phyloP scores from a whole-genome alignment of 1,140 invertebrate genomes.

The Trachymyrmex cornetzi region DNA sequence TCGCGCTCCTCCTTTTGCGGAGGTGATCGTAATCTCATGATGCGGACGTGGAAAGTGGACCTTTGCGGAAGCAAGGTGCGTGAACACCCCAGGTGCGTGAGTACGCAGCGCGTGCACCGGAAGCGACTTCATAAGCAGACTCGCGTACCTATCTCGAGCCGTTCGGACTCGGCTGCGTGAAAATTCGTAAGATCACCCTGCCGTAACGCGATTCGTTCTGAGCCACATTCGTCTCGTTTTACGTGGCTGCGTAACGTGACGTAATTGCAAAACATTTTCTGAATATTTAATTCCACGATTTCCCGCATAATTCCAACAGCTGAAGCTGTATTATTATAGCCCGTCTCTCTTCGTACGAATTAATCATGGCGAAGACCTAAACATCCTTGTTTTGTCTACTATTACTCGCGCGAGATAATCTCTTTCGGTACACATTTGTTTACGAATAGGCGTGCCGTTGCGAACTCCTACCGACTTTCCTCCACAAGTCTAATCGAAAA shows the following conservation, averaged over 20 bases:
- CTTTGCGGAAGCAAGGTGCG: constrained; percentile 80
- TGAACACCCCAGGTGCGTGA: constrained; percentile 74
- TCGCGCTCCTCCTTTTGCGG: neutral
- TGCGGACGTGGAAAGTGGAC: constrained; percentile 60
- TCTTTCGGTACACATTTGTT: neutral
- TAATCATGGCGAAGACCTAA: neutral
- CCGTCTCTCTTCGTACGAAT: neutral
- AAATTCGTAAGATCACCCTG: constrained; percentile 69
- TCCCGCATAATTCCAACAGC: neutral
- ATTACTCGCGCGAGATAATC: neutral
- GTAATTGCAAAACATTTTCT: neutral
- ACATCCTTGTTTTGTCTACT: neutral
- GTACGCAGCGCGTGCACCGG: constrained; percentile 60
- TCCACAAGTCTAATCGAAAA: neutral
- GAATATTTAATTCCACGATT: constrained; percentile 23
- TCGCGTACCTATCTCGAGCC: constrained; percentile 55
- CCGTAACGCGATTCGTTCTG: constrained; percentile 55
- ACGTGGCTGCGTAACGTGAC: constrained; percentile 2
- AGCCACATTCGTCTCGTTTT: neutral
- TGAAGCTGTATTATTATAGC: neutral
- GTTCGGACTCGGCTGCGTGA: constrained; percentile 63
- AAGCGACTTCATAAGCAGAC: constrained; percentile 59
- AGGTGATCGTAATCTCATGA: constrained; percentile 53
- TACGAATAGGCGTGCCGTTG: neutral
- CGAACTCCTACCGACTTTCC: neutral